Evolutionary conservation across 2,888 invertebrate genomes (phyloP).

Genomic region (Andricus quercusramuli): DNA sequence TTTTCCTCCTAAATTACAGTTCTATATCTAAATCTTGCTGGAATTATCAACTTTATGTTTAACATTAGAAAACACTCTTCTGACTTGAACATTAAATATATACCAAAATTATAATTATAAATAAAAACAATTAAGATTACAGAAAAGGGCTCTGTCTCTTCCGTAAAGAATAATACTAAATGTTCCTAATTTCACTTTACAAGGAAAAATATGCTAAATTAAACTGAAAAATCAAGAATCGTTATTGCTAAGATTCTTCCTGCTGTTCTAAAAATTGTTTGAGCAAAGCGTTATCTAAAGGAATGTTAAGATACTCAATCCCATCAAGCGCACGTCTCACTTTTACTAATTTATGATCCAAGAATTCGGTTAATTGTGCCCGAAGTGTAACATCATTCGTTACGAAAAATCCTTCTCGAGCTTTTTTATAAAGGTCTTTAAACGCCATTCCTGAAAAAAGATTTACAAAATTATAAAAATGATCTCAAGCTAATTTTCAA

Average conservation of each 20-base stretch:
- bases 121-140: background rate
- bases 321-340: conserved; percentile 90
- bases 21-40: background rate
- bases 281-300: conserved; percentile 86
- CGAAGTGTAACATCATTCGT: conserved; percentile 95
- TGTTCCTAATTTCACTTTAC: background rate
- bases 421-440: conserved; percentile 90
- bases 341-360: conserved; percentile 95
- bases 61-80: background rate
- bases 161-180: background rate
- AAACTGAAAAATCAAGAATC: background rate
- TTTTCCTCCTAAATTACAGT: background rate
- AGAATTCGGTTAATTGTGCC: conserved; percentile 95
- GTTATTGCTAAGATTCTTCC: conserved; percentile 57
- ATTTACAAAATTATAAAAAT: conserved; percentile 40
- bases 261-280: conserved; percentile 88
- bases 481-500: background rate
- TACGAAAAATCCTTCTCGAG: conserved; percentile 93
- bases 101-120: background rate
- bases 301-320: conserved; percentile 89
- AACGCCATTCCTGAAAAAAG: conserved; percentile 88
- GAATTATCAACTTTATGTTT: background rate
- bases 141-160: background rate
- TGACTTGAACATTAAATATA: background rate
- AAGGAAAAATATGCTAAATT: background rate